Evolutionary conservation across 2,797 vertebrate genomes (phyloP).

Genomic region (Onychomys arenicola): DNA sequence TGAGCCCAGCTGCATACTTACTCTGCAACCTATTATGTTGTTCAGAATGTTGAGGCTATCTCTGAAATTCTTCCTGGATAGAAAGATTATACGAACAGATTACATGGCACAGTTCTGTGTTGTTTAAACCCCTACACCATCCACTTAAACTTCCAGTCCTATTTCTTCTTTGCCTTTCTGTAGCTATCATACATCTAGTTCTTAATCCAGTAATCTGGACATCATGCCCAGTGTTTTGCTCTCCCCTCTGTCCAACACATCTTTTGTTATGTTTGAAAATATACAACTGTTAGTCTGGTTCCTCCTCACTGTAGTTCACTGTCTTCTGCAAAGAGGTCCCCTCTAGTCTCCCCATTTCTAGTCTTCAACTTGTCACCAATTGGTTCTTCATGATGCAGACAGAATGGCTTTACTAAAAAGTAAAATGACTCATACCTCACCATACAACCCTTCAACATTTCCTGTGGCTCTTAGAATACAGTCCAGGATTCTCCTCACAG

Average conservation of each 20-base stretch:
- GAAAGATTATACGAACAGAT: neutral
- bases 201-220: neutral
- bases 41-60: neutral
- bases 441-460: neutral
- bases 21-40: neutral
- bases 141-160: neutral
- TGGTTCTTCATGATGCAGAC: neutral
- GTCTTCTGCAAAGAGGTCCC: neutral
- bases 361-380: neutral
- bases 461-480: neutral
- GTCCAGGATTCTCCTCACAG: neutral
- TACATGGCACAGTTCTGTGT: neutral
- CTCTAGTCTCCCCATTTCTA: neutral
- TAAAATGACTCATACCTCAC: neutral
- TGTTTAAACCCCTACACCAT: constrained; percentile 27
- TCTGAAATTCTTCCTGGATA: neutral
- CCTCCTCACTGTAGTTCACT: neutral
- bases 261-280: neutral
- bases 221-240: neutral
- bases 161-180: neutral
- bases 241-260: neutral
- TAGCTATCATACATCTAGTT: neutral
- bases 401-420: constrained; percentile 24
- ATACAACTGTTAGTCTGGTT: neutral
- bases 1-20: neutral